Base-by-base conservation (phyloP, 2,797 vertebrate genomes). In the Ataeniobius toweri region DNA sequence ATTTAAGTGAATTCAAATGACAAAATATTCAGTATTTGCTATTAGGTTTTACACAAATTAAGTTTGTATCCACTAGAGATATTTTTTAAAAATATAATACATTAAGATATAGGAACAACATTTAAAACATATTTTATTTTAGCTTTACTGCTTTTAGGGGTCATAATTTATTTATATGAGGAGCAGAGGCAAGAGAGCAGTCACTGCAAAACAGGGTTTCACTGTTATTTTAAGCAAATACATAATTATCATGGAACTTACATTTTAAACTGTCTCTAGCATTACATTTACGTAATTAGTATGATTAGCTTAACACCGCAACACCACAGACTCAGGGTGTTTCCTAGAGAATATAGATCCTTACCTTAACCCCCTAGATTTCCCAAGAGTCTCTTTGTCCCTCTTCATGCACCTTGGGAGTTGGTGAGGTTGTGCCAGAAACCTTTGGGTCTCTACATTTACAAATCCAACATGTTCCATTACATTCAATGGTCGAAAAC, bases 1-100 rank as follows among this genome's bases (percentile, higher is more conserved):
- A 71, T 20, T 72, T 24, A 36, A 31, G 8, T 39, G 22, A 71
- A 73, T 41, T 67, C 65, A 44, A 73, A 41, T 56, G 39, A 71
- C 3, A 71, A 24, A 39, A 10, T 28, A 50, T 51, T 71, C 6
- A 31, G 26, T 22, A 7, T 41, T 48, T 41, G 3, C 41, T 46
- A 8, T 46, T 12, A 46, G 39, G 1, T 9, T 56, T n/a, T 56
- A 56, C 55, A 56, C 24, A 20, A 20, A 20, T 53, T 53, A 53
- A 20, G 13, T 53, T 53, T 53, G 51, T 18, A 5, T 53, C 51
- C 20, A 51, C 50, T 18, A 51, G 13, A 14, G 50, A 55, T 24
- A 24, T 44, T 44, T 10, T 44, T 44, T 44, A 9, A 48, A 9
- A 48, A 48, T 48, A 13, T 48, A 14, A 48, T 48, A 48, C 20